A percentile compares a stretch with the other conserved stretches of the same genome.
These are phyloP conservation scores for Marmota monax DNA, from an alignment of 2,113 vertebrate species.

Conservation along the genomic window DNA sequence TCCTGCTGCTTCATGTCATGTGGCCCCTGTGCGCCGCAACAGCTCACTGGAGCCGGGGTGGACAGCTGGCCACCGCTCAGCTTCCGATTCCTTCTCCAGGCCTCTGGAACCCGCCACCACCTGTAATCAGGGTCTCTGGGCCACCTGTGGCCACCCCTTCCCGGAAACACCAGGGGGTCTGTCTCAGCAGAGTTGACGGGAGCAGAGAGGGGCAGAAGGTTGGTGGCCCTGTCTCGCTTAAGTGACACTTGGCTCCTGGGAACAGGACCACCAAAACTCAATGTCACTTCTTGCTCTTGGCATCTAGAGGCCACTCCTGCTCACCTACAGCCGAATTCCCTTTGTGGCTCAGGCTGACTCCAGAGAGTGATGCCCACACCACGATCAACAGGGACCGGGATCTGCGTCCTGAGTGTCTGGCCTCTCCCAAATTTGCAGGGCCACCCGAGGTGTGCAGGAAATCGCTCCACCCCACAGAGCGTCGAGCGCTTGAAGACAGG, in stretches of 20 bases:
- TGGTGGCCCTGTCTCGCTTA: too few species aligned
- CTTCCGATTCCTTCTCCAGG: too few species aligned
- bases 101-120: too few species aligned
- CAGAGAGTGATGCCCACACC: background rate
- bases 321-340: background rate
- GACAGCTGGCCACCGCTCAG: too few species aligned
- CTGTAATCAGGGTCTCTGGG: background rate
- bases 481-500: background rate
- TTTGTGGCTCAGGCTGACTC: background rate
- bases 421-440: background rate
- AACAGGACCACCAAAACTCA: background rate
- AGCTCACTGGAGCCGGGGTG: too few species aligned
- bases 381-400: background rate
- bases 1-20: too few species aligned
- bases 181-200: background rate
- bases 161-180: background rate
- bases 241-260: background rate
- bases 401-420: background rate
- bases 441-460: background rate
- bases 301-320: background rate
- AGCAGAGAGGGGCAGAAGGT: background rate
- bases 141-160: background rate
- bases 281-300: background rate
- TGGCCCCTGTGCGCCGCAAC: too few species aligned
- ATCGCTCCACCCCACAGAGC: rapidly evolving